Evolutionary conservation across 2,888 invertebrate species (phyloP).

Genomic region (Ametastegia equiseti): DNA sequence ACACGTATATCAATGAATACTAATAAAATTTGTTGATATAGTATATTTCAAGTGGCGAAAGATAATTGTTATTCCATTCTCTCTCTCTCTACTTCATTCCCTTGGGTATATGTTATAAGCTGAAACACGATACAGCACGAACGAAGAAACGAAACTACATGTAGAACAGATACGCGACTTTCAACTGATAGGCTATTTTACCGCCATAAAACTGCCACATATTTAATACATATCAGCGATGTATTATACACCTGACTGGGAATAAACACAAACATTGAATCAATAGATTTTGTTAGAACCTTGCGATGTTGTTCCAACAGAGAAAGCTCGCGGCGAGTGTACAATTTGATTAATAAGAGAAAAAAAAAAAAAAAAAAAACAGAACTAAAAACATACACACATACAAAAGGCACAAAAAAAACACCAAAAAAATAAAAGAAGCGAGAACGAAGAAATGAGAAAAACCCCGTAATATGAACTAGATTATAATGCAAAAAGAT

Average conservation of each 20-base stretch:
- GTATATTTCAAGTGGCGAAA: not conserved
- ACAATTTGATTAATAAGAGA: too few species aligned
- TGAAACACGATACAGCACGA: constrained; percentile 23
- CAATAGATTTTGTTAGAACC: not conserved
- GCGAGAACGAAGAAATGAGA: not conserved
- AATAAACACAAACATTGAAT: constrained; percentile 24
- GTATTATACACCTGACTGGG: not conserved
- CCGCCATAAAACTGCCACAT: constrained; percentile 34
- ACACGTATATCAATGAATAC: too few species aligned
- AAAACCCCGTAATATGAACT: not conserved
- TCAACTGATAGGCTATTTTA: constrained; percentile 34
- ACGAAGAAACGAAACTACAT: not conserved
- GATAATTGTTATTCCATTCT: not conserved
- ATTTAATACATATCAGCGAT: not conserved
- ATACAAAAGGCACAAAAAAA: too few species aligned
- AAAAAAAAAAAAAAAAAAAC: too few species aligned
- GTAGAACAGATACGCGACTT: not conserved
- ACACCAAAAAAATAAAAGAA: not conserved
- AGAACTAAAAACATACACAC: too few species aligned
- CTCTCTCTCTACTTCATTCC: too few species aligned
- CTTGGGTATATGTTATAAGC: too few species aligned
- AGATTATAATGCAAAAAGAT: constrained; percentile 26
- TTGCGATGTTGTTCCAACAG: not conserved
- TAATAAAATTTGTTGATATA: too few species aligned
- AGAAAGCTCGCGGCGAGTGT: not conserved